Percentiles rank a stretch among this genome's conserved stretches.
phyloP scores from a whole-genome alignment of 2,797 vertebrate genomes.

The Hybognathus amarus region DNA sequence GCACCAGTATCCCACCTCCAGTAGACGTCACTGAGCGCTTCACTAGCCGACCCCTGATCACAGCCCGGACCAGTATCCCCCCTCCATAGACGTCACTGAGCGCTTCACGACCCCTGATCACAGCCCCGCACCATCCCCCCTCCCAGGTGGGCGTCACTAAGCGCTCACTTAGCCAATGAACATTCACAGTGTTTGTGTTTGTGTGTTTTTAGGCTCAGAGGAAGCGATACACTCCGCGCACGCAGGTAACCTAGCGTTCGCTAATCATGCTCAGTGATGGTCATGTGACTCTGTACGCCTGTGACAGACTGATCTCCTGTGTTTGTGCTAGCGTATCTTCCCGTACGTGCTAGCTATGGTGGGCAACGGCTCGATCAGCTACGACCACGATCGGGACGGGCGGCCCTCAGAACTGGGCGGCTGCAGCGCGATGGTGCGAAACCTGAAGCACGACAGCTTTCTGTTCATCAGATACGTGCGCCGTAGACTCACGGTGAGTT shows the following conservation, averaged over 20 bases:
- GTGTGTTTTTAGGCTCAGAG: constrained; percentile 88
- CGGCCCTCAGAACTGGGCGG: constrained; percentile 90
- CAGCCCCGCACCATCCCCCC: too few species aligned
- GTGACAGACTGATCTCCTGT: not conserved
- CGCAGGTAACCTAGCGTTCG: constrained; percentile 82
- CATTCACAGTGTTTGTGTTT: constrained; percentile 56
- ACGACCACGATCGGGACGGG: constrained; percentile 92
- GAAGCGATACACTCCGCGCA: constrained; percentile 92
- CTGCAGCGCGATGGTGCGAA: constrained; percentile 92
- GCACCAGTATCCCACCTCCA: too few species aligned
- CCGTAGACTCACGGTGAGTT: constrained; percentile 76
- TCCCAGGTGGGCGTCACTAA: too few species aligned
- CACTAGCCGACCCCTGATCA: too few species aligned
- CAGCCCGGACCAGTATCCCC: too few species aligned
- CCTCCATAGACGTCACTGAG: too few species aligned
- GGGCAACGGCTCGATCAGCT: constrained; percentile 89
- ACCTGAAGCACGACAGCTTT: constrained; percentile 94
- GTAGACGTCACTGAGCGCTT: too few species aligned
- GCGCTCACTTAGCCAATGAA: not conserved
- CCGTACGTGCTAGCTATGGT: constrained; percentile 94
- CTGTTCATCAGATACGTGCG: constrained; percentile 94
- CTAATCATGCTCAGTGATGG: not conserved
- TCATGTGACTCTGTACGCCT: not conserved
- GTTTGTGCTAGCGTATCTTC: constrained; percentile 83
- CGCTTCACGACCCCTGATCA: too few species aligned